phyloP scores from a whole-genome alignment of 2,797 vertebrate genomes.

The Anabas testudineus region DNA sequence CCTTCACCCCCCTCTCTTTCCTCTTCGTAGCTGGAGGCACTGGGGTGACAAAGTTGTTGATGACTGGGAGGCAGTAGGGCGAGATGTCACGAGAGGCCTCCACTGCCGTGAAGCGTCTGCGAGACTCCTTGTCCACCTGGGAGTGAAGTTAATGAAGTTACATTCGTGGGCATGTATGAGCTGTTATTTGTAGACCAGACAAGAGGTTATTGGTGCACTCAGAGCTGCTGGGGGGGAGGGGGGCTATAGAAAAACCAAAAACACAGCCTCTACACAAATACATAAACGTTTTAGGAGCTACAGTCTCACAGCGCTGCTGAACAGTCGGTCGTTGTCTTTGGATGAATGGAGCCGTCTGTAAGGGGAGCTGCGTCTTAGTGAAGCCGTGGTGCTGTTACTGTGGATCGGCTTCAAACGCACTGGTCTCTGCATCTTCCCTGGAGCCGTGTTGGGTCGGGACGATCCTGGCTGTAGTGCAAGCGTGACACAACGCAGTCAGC shows the following conservation, averaged over 20 bases:
- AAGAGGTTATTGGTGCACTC: background rate
- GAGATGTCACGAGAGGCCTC: conserved; percentile 78
- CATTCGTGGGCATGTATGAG: background rate
- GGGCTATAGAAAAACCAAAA: background rate
- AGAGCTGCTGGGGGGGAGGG: too few species aligned
- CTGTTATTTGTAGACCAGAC: background rate
- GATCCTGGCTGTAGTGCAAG: conserved; percentile 78
- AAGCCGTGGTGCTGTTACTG: conserved; percentile 66
- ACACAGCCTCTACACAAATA: conserved; percentile 6
- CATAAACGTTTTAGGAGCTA: conserved; percentile 19
- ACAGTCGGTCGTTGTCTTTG: conserved; percentile 70
- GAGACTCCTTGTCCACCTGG: conserved; percentile 79
- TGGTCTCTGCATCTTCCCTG: conserved; percentile 87
- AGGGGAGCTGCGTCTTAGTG: conserved; percentile 76
- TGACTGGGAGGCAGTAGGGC: conserved; percentile 86
- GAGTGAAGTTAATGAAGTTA: conserved; percentile 12
- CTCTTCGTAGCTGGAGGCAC: conserved; percentile 85
- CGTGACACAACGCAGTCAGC: conserved; percentile 15
- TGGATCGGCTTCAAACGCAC: conserved; percentile 86
- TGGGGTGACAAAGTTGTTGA: conserved; percentile 84
- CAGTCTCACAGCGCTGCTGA: conserved; percentile 80
- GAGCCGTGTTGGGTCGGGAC: conserved; percentile 89
- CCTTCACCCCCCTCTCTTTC: conserved; percentile 67
- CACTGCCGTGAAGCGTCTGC: conserved; percentile 65
- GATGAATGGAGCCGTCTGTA: conserved; percentile 61